Conservation (phyloP, 2,113 vertebrate species). For the Erinaceus europaeus region DNA sequence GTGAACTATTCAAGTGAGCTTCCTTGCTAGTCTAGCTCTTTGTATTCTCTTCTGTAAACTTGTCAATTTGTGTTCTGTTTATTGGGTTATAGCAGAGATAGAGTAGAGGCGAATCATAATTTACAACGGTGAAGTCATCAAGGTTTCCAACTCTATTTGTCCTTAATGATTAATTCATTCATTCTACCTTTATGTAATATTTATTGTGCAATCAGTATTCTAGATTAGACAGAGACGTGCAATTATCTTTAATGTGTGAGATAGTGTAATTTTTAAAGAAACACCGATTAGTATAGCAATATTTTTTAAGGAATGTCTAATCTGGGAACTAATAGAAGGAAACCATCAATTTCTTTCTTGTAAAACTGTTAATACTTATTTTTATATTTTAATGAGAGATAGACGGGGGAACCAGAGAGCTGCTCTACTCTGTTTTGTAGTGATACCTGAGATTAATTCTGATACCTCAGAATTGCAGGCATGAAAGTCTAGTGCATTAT, state of each 20-base stretch:
- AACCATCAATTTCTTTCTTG: neutral
- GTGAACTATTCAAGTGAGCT: too few relatives aligned
- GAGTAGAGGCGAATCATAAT: neutral
- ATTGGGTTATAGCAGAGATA: neutral
- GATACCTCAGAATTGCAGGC: too few relatives aligned
- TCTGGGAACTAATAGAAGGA: neutral
- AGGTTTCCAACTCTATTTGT: neutral
- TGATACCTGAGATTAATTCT: too few relatives aligned
- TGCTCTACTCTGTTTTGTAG: too few relatives aligned
- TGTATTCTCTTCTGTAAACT: neutral
- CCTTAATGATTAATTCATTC: neutral
- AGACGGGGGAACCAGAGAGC: too few relatives aligned
- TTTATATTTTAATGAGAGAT: too few relatives aligned
- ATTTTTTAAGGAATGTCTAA: neutral
- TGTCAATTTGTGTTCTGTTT: neutral
- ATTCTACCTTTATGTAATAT: neutral
- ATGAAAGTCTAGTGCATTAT: too few relatives aligned
- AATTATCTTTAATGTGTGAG: neutral
- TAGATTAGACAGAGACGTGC: neutral
- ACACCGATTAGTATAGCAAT: neutral
- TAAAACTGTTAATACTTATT: too few relatives aligned
- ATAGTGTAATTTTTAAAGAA: neutral
- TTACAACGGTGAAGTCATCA: neutral
- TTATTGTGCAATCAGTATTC: neutral
- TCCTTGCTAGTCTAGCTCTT: too few relatives aligned